Evolutionary conservation across 2,888 invertebrate genomes (phyloP).

Genomic region (Lithosia quadra): DNA sequence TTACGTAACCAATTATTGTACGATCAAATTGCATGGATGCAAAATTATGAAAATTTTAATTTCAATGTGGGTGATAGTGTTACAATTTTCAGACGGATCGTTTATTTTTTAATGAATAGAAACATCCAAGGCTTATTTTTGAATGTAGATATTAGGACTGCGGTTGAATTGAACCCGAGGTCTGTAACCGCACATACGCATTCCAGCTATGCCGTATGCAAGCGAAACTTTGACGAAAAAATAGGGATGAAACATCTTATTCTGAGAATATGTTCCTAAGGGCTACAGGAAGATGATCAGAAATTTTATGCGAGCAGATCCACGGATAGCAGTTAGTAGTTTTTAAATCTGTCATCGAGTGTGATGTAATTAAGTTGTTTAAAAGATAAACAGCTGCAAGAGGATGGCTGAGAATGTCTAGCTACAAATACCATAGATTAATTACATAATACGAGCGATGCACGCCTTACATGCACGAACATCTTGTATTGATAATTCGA

Average conservation of each 20-base stretch:
- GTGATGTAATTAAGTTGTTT: not conserved
- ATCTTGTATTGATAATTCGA: not conserved
- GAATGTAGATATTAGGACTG: too few relatives aligned
- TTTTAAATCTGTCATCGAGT: not conserved
- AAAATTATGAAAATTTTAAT: not conserved
- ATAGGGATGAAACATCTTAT: too few relatives aligned
- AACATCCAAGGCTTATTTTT: too few relatives aligned
- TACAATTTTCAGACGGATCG: not conserved
- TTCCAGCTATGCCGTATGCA: too few relatives aligned
- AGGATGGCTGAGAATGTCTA: not conserved
- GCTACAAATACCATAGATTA: not conserved
- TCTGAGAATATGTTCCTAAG: too few relatives aligned
- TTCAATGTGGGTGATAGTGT: not conserved
- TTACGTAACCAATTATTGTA: not conserved
- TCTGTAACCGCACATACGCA: too few relatives aligned
- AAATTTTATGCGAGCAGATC: too few relatives aligned
- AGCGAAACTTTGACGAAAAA: too few relatives aligned
- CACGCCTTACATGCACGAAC: not conserved
- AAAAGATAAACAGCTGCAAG: not conserved
- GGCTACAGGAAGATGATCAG: too few relatives aligned
- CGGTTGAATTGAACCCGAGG: too few relatives aligned
- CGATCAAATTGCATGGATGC: not conserved
- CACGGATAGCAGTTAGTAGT: not conserved
- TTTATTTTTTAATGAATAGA: too few relatives aligned
- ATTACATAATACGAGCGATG: not conserved